Evolutionary conservation across 1,140 invertebrate genomes (phyloP).

Genomic region (Drosophila auraria): DNA sequence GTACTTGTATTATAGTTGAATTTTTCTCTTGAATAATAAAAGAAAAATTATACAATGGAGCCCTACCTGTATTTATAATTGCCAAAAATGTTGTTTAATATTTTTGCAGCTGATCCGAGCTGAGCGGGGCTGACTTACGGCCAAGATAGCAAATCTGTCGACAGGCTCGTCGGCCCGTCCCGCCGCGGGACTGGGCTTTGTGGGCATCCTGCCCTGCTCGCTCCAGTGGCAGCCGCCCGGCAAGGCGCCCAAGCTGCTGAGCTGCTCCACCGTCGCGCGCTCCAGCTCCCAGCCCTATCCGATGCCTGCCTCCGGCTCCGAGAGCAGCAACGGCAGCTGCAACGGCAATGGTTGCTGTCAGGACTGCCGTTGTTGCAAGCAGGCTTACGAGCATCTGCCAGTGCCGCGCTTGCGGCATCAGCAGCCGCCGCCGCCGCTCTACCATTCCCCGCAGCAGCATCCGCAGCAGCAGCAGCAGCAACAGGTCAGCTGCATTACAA

Average conservation of each 20-base stretch:
- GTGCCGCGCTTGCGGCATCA: conserved; percentile 60
- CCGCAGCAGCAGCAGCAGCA: conserved; percentile 35
- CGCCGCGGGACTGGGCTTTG: conserved; percentile 59
- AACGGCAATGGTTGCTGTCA: conserved; percentile 31
- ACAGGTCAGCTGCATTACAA: conserved; percentile 65
- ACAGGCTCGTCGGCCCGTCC: conserved; percentile 45
- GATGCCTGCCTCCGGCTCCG: conserved; percentile 18
- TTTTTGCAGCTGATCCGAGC: conserved; percentile 24
- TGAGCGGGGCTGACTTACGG: background rate
- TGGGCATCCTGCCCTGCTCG: conserved; percentile 69
- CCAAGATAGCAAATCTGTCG: conserved; percentile 58
- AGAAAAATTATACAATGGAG: too few relatives aligned
- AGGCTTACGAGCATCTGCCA: conserved; percentile 66
- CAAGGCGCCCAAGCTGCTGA: conserved; percentile 64
- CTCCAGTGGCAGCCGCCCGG: conserved; percentile 62
- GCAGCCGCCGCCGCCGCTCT: conserved; percentile 46
- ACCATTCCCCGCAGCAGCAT: conserved; percentile 19
- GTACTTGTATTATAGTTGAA: too few relatives aligned
- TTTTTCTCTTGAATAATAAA: background rate
- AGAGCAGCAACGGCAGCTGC: background rate
- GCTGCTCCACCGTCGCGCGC: conserved; percentile 24
- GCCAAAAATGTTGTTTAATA: background rate
- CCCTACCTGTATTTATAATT: too few relatives aligned
- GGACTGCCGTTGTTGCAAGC: conserved; percentile 53
- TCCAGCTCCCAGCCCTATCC: conserved; percentile 49